Evolutionary conservation across 1,140 invertebrate species (phyloP), one percentile per base, ranked within the genome.

Genomic region (Sitophilus oryzae): DNA sequence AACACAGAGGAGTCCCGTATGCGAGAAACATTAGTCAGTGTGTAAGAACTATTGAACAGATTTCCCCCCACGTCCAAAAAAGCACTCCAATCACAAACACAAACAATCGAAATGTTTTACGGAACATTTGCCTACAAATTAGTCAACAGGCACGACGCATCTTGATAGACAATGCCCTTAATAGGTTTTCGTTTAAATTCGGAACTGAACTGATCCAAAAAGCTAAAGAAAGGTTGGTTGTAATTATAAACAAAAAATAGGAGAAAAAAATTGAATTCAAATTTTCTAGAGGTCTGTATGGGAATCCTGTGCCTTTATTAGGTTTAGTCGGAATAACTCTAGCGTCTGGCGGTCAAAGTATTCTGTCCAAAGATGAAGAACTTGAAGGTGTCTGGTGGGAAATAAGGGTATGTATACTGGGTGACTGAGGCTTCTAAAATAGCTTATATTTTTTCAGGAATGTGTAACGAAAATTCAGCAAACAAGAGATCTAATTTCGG

Each of bases 331-430:
- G 87, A 9, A 78, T 89, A 1, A 85, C 82, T 37, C 68, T 89
- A 46, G 85, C 85, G 4, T 83, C 85, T 20, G 86, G 84, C 1
- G 85, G 84, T 2, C 77, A 79, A 38, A 84, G 85, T 3, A 79
- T 89, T 41, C 69, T 90, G n/a, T 88, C 84, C 1, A 85, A 86
- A 63, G 83, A 89, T 55, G 84, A 89, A 67, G 84, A 90, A 73
- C 65, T 88, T 3, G 87, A 90, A 71, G 82, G 81, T 25, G 76
- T 89, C 10, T 89, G 87, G 60, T 84, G 81, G 78, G 85, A 89
- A 75, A 89, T 91, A 47, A 73, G 84, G 58, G 83, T 30, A 11
- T 6, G 25, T 30, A 30, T 30, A 30, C n/a, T 84, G 71, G 71
- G 62, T 51, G 21, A 30, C 5, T 30, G 25, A 30, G 11, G 25